Base-by-base conservation (phyloP, 1,140 invertebrate species). In the Belonocnema kinseyi region DNA sequence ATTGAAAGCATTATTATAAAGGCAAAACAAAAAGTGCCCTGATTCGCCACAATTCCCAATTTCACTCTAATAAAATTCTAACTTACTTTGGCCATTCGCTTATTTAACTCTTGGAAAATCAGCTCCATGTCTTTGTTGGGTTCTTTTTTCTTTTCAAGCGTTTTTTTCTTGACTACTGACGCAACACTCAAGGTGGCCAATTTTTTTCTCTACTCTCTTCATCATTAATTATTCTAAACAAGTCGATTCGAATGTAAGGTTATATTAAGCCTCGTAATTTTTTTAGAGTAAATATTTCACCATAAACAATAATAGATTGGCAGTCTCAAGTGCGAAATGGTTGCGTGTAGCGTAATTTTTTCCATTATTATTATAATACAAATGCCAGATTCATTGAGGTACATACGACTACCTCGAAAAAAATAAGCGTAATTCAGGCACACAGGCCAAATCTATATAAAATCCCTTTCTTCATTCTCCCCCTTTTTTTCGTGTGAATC, bases 361-460 rank as follows among this genome's bases (percentile, higher is more conserved):
- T 33, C 21, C 58, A 75, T 26, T 26, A 26, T 26, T 26, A 26
- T 53, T 73, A 78, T 61, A 40, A 58, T 73, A 79, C 71, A 80
- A 79, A 83, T 73, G 53, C 71, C 56, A 17, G 46, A 52, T 77
- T 72, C 73, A 70, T n/a, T 70, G 73, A 73, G 73, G 76, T 75
- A 79, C 33, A 74, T 50, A 21, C 40, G 17, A 61, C 53, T 72
- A 56, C 54, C 17, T 73, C 74, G 19, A 72, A 78, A 79, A 26
- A 84, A 82, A 84, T 87, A 88, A 88, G 87, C 87, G 86, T 88
- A 88, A 83, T 85, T 40, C 26, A 8, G 33, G 61, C 61, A 79
- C 56, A 52, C 52, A 72, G n/a, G 54, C 56, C 56, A 72, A 51
- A 76, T 77, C 77, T 78, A 80, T 77, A 80, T 79, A 77, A 71